Base-by-base conservation (phyloP, 2,888 invertebrate genomes). In the Melanargia galathea region DNA sequence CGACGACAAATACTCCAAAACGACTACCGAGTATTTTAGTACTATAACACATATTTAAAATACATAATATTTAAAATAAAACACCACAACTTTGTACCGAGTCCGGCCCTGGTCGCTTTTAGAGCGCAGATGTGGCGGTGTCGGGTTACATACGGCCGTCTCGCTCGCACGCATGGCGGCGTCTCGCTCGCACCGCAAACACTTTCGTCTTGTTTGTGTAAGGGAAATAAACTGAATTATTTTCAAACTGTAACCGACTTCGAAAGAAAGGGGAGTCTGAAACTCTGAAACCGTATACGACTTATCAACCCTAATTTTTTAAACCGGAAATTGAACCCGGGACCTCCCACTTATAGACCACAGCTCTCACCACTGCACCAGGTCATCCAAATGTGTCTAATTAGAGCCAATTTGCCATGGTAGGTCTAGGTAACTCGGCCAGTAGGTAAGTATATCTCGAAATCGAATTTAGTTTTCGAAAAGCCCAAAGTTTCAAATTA, bases 61-160 rank as follows among this genome's bases (percentile, higher is more conserved):
- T n/a, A n/a, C n/a, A n/a, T n/a, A n/a, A n/a, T n/a, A n/a, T n/a
- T n/a, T 18, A 43, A 8, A 43, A 18, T 43, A 43, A 8, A 43
- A 43, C 8, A 18, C 43, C 18, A 43, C 40, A 18, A 52, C 30
- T 30, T 48, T 33, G 18, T 57, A 30, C 5, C n/a, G 35, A 67
- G 58, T 67, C 60, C 82, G 74, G 71, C 80, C 78, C 85, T 84
- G 84, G 73, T 69, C 75, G 81, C 86, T 84, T 88, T 87, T 84
- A 86, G 79, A 72, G 77, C 83, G 84, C 88, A 89, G 89, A 89
- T 90, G 88, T 84, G 81, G 74, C 72, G 82, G 84, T 88, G 74
- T 90, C 87, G 52, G 72, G 81, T 90, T 89, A 83, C 89, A 66
- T 75, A 62, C 43, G 35, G 59, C 73, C 65, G 72, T 85, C 80